Base-by-base conservation (phyloP, 2,888 invertebrate genomes). In the Heliconius ismenius region DNA sequence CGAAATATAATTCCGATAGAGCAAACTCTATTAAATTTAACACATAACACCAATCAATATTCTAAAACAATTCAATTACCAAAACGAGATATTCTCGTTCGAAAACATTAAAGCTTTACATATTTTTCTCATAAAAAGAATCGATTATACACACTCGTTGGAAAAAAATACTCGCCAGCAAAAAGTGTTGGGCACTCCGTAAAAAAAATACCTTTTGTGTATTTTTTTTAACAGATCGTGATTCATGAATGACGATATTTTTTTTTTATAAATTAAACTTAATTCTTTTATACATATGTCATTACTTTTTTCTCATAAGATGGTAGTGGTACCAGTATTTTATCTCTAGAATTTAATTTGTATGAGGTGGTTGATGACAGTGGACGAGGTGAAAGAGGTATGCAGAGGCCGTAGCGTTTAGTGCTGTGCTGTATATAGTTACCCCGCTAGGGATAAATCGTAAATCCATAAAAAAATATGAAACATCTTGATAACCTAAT, bases 91-190 rank as follows among this genome's bases (percentile, higher is more conserved):
- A 43, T 73, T 73, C 39, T 32, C 62, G 60, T 70, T 62, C 26
- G 39, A 60, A 65, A 60, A 73, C 43, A 39, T 62, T 60, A 21
- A 73, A 62, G 39, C 26, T 72, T 72, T 62, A 62, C 73, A 73
- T 73, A 73, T 73, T 39, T 73, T 62, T 39, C 62, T 62, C 73
- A 43, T 73, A 73, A 73, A 62, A 39, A 73, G 60, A 73, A 73
- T 73, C 62, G 72, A 39, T 73, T 73, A 62, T 58, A 58, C 70
- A 58, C 73, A 73, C 60, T 62, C 39, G 26, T 72, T 54, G 15
- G 54, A 70, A 69, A 70, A 70, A 62, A 62, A 32, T 13, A 70
- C 70, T 73, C 24, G 43, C 43, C 39, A 11, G 62, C 73, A 62
- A 73, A 73, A 73, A 73, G 43, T 62, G 73, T 62, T 62, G 62